Evolutionary conservation across 2,113 vertebrate species (phyloP).

Genomic region (Piaya cayana): DNA sequence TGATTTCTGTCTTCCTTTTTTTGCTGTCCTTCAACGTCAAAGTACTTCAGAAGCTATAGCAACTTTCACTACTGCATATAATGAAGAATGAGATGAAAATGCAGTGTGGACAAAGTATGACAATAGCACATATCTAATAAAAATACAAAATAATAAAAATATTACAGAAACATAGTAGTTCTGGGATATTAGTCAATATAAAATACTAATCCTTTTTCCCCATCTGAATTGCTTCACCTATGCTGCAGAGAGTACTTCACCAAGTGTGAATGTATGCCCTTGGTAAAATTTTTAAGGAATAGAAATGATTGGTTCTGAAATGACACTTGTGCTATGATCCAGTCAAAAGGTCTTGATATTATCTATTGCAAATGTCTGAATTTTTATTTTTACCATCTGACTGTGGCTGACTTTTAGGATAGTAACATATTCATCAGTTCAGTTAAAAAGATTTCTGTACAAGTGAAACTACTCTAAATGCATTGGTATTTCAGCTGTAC

Average conservation of each 20-base stretch:
- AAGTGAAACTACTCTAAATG: not conserved
- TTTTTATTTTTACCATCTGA: not conserved
- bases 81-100: constrained; percentile 57
- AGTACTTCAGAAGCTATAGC: not conserved
- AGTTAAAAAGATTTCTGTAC: not conserved
- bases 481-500: not conserved
- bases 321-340: not conserved
- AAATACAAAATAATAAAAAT: not conserved
- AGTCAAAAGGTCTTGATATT: not conserved
- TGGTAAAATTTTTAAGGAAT: not conserved
- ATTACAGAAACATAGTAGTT: not conserved
- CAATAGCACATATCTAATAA: not conserved
- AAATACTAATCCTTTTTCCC: not conserved
- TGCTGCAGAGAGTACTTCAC: not conserved
- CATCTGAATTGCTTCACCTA: not conserved
- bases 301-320: not conserved
- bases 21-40: not conserved
- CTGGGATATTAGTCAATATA: not conserved
- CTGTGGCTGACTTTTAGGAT: not conserved
- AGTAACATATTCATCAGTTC: not conserved
- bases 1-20: not conserved
- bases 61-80: not conserved
- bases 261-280: not conserved
- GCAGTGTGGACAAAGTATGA: not conserved
- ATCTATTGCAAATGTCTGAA: not conserved